These are phyloP conservation scores for Mastacembelus armatus DNA, from an alignment of 2,797 vertebrate genomes.

Conservation along the genomic window DNA sequence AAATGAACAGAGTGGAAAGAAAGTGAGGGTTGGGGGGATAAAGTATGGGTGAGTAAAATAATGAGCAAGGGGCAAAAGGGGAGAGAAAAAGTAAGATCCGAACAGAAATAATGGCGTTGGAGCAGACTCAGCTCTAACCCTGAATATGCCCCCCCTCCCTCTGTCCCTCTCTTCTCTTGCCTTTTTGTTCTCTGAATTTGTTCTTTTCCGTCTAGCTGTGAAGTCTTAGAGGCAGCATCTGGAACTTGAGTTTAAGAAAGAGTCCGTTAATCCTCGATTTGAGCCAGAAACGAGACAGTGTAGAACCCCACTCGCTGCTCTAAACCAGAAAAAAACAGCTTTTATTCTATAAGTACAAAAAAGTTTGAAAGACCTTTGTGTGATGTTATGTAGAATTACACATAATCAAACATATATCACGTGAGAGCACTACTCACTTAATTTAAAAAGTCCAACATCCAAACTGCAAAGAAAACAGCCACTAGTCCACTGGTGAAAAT, in stretches of 20 bases:
- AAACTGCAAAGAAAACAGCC: constrained; percentile 25
- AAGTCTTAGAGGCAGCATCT: constrained; percentile 68
- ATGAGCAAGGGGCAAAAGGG: constrained; percentile 56
- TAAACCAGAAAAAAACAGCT: constrained; percentile 21
- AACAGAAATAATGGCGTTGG: constrained; percentile 56
- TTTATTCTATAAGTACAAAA: constrained; percentile 6
- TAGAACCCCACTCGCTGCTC: constrained; percentile 10
- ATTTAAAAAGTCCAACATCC: constrained; percentile 36
- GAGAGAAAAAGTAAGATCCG: constrained; percentile 55
- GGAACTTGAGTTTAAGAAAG: constrained; percentile 55
- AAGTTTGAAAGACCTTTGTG: constrained; percentile 7
- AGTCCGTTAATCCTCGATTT: constrained; percentile 55
- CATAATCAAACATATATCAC: constrained; percentile 19
- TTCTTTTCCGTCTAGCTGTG: constrained; percentile 43
- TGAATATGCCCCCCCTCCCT: constrained; percentile 55
- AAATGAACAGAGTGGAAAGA: constrained; percentile 62
- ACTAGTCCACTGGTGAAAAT: constrained; percentile 16
- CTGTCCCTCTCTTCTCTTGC: constrained; percentile 26
- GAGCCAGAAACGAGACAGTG: constrained; percentile 26
- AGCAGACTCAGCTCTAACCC: constrained; percentile 56
- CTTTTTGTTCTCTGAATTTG: constrained; percentile 50
- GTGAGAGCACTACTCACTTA: no score
- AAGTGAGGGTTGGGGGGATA: constrained; percentile 62
- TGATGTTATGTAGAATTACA: constrained; percentile 5
- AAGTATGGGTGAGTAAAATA: constrained; percentile 62